phyloP scores from a whole-genome alignment of 2,113 vertebrate genomes.

The Strix uralensis region DNA sequence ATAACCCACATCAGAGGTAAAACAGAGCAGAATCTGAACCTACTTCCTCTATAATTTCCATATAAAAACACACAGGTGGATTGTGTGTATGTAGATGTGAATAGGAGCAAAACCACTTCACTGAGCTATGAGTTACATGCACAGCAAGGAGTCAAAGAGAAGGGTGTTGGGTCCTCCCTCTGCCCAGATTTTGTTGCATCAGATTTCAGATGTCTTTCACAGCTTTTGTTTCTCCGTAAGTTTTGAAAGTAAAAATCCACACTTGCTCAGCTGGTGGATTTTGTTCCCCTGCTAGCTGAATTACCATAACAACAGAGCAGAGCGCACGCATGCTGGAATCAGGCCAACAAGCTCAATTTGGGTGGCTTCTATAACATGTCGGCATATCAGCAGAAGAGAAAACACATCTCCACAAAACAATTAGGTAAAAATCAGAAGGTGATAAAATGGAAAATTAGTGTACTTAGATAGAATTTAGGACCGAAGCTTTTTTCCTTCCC shows the following conservation, averaged over 20 bases:
- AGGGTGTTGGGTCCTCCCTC: neutral
- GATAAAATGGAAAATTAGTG: conserved; percentile 48
- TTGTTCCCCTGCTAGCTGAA: neutral
- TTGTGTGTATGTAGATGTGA: neutral
- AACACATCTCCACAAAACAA: conserved; percentile 1
- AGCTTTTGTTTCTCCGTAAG: neutral
- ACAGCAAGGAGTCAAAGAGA: neutral
- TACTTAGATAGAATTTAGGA: conserved; percentile 33
- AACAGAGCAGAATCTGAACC: neutral
- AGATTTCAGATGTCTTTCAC: neutral
- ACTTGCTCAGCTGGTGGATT: neutral
- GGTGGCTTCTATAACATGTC: neutral
- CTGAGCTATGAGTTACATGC: neutral
- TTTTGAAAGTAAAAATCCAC: neutral
- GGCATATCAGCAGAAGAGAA: neutral
- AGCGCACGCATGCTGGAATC: neutral
- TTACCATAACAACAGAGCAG: neutral
- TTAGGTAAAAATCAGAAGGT: conserved; percentile 49
- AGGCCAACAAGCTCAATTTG: neutral
- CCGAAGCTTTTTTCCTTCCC: neutral
- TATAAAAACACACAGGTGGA: neutral
- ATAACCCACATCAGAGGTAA: neutral
- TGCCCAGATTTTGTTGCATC: neutral
- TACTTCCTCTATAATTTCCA: too few species aligned
- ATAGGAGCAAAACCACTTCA: neutral